Conservation (phyloP, 2,888 invertebrate genomes). For the Rhagium mordax region DNA sequence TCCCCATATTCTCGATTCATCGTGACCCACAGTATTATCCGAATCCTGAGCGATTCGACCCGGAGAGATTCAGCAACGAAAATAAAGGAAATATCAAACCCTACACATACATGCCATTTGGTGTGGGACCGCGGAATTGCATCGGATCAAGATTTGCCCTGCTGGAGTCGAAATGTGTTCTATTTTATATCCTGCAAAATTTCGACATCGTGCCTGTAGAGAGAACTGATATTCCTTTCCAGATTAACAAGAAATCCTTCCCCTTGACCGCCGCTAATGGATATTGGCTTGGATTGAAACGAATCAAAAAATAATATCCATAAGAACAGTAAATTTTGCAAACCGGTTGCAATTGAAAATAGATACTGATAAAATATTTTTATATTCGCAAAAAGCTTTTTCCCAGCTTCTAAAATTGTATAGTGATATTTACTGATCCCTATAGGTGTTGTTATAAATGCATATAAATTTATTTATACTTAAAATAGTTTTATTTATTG, state of each 20-base stretch:
- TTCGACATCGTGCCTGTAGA: constrained; percentile 59
- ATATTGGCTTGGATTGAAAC: constrained; percentile 44
- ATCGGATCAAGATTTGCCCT: constrained; percentile 68
- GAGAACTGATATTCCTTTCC: constrained; percentile 60
- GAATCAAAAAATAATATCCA: background rate
- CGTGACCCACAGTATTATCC: constrained; percentile 66
- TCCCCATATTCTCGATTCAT: constrained; percentile 66
- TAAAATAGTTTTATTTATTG: too few relatives aligned
- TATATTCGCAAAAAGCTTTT: too few relatives aligned
- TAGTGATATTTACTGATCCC: too few relatives aligned
- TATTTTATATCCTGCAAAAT: constrained; percentile 58
- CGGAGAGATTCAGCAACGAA: constrained; percentile 57
- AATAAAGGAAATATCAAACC: constrained; percentile 67
- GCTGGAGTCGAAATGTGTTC: constrained; percentile 62
- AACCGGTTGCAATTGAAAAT: too few relatives aligned
- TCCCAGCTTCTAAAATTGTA: too few relatives aligned
- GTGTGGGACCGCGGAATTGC: constrained; percentile 72
- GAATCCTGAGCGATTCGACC: constrained; percentile 70
- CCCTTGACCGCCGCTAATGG: constrained; percentile 53
- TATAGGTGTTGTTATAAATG: too few relatives aligned
- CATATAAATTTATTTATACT: too few relatives aligned
- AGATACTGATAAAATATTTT: too few relatives aligned
- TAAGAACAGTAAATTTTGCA: background rate
- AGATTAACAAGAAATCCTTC: constrained; percentile 51
- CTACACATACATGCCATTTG: constrained; percentile 72